Percentiles rank a stretch among this genome's conserved stretches.
Evolutionary conservation across 1,140 invertebrate genomes (phyloP).

Genomic region (Sarcophaga bullata): DNA sequence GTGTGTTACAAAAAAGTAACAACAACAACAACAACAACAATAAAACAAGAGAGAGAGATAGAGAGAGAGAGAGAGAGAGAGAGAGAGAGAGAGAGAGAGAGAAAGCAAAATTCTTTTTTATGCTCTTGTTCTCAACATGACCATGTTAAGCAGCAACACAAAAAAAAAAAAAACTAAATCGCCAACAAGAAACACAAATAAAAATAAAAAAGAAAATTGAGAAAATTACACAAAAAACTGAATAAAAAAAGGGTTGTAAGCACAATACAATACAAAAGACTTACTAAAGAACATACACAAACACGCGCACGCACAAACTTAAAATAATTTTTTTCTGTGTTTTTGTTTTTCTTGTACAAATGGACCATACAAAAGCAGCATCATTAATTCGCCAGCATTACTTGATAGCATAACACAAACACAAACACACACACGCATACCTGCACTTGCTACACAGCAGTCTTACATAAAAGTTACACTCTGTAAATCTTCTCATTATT

Average conservation of each 20-base stretch:
- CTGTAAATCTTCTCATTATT: not conserved
- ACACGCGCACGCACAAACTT: not conserved
- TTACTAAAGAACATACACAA: not conserved
- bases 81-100: not conserved
- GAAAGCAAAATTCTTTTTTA: not conserved
- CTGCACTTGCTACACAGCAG: too few relatives aligned
- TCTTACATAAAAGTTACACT: not conserved
- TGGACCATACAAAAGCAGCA: conserved; percentile 37
- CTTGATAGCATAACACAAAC: not conserved
- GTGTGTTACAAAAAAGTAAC: not conserved
- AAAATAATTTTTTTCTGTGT: not conserved
- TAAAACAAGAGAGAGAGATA: too few relatives aligned
- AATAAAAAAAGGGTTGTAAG: conserved; percentile 36
- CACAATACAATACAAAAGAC: conserved; percentile 17
- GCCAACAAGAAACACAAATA: too few relatives aligned
- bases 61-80: not conserved
- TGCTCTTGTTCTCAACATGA: not conserved
- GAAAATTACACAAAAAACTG: not conserved
- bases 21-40: too few relatives aligned
- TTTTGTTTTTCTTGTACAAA: not conserved
- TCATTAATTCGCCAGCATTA: conserved; percentile 31
- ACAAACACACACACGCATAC: too few relatives aligned
- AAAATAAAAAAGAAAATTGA: not conserved
- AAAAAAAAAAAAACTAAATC: not conserved
- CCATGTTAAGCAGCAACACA: not conserved